Evolutionary conservation across 2,113 vertebrate species (phyloP), one percentile per base, ranked within the genome.

Genomic region (Perca flavescens): DNA sequence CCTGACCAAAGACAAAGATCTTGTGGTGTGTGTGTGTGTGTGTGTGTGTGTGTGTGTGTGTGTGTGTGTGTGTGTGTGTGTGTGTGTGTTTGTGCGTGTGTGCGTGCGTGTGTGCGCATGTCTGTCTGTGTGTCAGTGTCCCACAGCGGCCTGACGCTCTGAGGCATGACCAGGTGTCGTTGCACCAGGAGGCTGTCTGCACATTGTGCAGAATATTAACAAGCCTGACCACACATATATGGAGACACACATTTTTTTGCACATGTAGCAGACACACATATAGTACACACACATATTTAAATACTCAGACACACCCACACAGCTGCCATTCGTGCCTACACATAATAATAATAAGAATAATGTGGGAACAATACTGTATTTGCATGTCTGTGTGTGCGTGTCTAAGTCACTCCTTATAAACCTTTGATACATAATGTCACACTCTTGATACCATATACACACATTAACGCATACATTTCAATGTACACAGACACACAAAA

Each of bases 101-200:
- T 6, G 43, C 69, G 54, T 12, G 54, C 49, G 61, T 47, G 19
- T 22, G 62, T 60, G 64, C 64, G 47, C 34, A 14, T 21, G 11
- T 69, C 72, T 47, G 19, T 65, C 14, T 50, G 74, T 83, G 77
- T 49, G 66, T 68, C 2, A 11, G 60, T 74, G 78, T 89, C 82
- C 88, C 87, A 65, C 75, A 49, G 87, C 80, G 89, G 57, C 83
- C 73, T 69, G 79, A 80, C 2, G 74, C 87, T 89, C 85, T 89
- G 88, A 91, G 88, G 88, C 88, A 80, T 88, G 90, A 92, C 92
- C 92, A 93, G 88, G 90, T 94, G 92, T 89, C 79, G 36, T 77
- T 77, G 79, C 50, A 36, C 86, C 7, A 16, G 54, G 75, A 88
- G 86, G 70, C 79, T 86, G 86, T 75, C 76, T 53, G 60, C 66